Evolutionary conservation across 2,113 vertebrate genomes (phyloP).

Genomic region (Thalassoma bifasciatum): DNA sequence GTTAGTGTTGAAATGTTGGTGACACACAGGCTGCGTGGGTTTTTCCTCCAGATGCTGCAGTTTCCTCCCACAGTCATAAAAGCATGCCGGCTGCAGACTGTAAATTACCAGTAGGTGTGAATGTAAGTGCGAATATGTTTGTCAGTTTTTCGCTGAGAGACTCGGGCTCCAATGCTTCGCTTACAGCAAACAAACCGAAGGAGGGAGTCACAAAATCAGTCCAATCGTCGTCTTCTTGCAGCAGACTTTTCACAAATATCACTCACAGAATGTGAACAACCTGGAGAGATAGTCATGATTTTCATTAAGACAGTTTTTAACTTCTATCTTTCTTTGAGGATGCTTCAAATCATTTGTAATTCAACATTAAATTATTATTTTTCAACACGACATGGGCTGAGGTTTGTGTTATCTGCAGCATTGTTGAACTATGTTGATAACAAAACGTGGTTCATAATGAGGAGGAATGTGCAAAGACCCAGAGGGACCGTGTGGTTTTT

Average conservation of each 20-base stretch:
- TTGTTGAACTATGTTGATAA: not conserved
- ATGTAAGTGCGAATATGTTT: conserved; percentile 18
- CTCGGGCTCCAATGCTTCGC: not conserved
- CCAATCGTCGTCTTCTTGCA: not conserved
- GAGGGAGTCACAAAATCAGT: not conserved
- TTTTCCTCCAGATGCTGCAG: conserved; percentile 21
- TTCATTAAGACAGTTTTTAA: not conserved
- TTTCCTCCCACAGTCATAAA: conserved; percentile 37
- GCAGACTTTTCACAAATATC: not conserved
- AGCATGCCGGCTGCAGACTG: conserved; percentile 2
- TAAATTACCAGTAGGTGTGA: conserved; percentile 3
- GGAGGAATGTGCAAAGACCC: too few species aligned
- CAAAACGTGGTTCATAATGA: not conserved
- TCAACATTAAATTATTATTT: not conserved
- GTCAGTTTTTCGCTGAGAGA: not conserved
- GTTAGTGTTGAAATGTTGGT: conserved; percentile 30
- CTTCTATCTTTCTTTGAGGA: not conserved
- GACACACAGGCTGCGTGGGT: conserved; percentile 23
- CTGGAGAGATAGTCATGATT: not conserved
- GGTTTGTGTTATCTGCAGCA: not conserved
- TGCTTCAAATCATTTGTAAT: not conserved
- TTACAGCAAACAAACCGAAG: not conserved
- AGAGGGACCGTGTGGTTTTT: too few species aligned
- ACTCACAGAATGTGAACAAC: not conserved
- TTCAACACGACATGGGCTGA: not conserved